These are phyloP conservation scores for Schizopygopsis malacanthus DNA, from an alignment of 2,797 vertebrate genomes.

Conservation along the genomic window DNA sequence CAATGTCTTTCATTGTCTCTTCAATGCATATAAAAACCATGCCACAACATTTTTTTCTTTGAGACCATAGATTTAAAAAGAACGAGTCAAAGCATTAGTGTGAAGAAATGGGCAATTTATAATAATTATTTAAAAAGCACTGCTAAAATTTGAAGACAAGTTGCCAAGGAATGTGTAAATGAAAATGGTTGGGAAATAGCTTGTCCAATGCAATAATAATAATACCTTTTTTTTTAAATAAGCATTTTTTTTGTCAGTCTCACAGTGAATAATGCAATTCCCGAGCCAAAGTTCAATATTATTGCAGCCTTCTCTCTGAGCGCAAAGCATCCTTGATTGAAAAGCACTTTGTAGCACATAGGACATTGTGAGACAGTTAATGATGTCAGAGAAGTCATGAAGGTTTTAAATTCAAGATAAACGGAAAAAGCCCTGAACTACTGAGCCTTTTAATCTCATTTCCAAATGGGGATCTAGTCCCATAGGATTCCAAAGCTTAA, in stretches of 20 bases:
- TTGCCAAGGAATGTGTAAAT: background rate
- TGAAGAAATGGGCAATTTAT: conserved; percentile 38
- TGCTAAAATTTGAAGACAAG: background rate
- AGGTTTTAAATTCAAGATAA: conserved; percentile 38
- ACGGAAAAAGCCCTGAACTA: conserved; percentile 66
- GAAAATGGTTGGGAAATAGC: background rate
- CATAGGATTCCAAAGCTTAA: conserved; percentile 70
- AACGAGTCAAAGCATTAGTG: conserved; percentile 48
- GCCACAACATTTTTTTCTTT: conserved; percentile 18
- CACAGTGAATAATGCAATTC: conserved; percentile 9
- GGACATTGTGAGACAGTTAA: conserved; percentile 60
- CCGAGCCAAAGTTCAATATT: conserved; percentile 32
- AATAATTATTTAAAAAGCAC: conserved; percentile 43
- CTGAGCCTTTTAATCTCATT: conserved; percentile 72
- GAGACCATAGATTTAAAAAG: conserved; percentile 47
- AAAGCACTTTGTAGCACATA: conserved; percentile 42
- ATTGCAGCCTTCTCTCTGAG: conserved; percentile 7
- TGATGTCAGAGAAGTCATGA: conserved; percentile 50
- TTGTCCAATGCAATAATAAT: background rate
- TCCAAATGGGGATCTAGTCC: conserved; percentile 75
- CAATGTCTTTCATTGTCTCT: background rate
- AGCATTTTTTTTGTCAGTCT: background rate
- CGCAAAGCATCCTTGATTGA: conserved; percentile 29
- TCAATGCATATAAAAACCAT: background rate
- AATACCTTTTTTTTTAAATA: no score